Evolutionary conservation across 2,113 vertebrate species (phyloP).

Genomic region (Fregata magnificens): DNA sequence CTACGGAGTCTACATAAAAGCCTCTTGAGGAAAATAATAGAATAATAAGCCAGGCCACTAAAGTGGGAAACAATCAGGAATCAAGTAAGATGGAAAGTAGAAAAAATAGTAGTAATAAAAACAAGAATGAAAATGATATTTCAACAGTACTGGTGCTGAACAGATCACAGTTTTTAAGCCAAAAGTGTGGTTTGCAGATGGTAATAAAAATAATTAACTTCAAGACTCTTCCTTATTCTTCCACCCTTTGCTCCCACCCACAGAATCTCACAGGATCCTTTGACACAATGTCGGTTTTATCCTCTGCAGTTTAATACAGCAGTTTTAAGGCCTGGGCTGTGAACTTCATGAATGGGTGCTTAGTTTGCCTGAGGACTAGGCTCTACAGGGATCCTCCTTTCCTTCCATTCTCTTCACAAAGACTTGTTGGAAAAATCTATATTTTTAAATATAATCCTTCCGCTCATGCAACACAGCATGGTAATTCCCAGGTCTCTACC

Average conservation of each 20-base stretch:
- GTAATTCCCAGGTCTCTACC: background rate
- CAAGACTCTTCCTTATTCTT: background rate
- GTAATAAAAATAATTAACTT: conserved; percentile 35
- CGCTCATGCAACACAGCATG: background rate
- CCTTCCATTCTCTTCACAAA: background rate
- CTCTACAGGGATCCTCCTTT: background rate
- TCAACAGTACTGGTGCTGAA: background rate
- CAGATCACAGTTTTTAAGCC: background rate
- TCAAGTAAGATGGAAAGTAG: background rate
- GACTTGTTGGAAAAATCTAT: background rate
- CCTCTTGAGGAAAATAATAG: conserved; percentile 5
- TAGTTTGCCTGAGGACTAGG: background rate
- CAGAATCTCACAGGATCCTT: background rate
- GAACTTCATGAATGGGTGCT: background rate
- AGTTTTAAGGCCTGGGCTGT: background rate
- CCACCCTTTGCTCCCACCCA: background rate
- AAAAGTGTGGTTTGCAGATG: background rate
- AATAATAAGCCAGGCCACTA: background rate
- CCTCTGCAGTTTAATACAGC: background rate
- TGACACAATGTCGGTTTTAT: background rate
- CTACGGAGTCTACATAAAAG: conserved; percentile 19
- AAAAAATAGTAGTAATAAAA: conserved; percentile 12
- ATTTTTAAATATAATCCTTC: conserved; percentile 13
- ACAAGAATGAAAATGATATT: conserved; percentile 7
- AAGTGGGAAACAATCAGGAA: conserved; percentile 15